Percentiles rank a stretch among this genome's conserved stretches.
Conservation (phyloP, 2,888 invertebrate genomes). For the Hydroisotoma schaefferi region DNA sequence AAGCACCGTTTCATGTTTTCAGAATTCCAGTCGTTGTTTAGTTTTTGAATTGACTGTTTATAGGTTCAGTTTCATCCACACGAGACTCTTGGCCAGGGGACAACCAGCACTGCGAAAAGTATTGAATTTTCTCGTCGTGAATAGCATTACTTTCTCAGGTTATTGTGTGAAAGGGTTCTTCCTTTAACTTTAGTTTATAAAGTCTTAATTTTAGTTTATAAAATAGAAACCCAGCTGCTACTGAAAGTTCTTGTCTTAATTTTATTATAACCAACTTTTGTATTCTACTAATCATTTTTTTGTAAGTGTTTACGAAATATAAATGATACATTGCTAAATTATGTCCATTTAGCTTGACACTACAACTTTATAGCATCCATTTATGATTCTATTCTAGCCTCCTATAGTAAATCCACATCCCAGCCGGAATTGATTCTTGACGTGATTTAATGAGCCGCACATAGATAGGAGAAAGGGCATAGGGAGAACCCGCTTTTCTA, state of each 20-base stretch:
- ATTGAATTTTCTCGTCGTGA: constrained; percentile 96
- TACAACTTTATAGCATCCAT: too few species aligned
- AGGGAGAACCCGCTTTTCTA: constrained; percentile 43
- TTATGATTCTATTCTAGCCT: constrained; percentile 21
- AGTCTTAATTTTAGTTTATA: background rate
- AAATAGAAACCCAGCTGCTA: background rate
- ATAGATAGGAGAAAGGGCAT: constrained; percentile 44
- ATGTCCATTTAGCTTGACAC: too few species aligned
- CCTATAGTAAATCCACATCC: constrained; percentile 45
- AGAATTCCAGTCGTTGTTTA: too few species aligned
- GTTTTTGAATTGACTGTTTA: background rate
- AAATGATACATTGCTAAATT: background rate
- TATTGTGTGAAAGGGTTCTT: constrained; percentile 51
- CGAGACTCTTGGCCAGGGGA: constrained; percentile 68
- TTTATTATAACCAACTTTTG: constrained; percentile 74
- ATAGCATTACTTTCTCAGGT: constrained; percentile 60
- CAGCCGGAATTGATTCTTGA: constrained; percentile 45
- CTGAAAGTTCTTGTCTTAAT: background rate
- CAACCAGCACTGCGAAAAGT: constrained; percentile 88
- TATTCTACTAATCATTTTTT: constrained; percentile 97
- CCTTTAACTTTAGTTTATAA: background rate
- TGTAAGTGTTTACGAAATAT: constrained; percentile 85
- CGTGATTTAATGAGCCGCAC: constrained; percentile 46
- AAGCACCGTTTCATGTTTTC: constrained; percentile 59
- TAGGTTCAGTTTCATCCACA: constrained; percentile 2